Base-by-base conservation (phyloP, 2,797 vertebrate genomes). In the Melanotaenia maccullochi region DNA sequence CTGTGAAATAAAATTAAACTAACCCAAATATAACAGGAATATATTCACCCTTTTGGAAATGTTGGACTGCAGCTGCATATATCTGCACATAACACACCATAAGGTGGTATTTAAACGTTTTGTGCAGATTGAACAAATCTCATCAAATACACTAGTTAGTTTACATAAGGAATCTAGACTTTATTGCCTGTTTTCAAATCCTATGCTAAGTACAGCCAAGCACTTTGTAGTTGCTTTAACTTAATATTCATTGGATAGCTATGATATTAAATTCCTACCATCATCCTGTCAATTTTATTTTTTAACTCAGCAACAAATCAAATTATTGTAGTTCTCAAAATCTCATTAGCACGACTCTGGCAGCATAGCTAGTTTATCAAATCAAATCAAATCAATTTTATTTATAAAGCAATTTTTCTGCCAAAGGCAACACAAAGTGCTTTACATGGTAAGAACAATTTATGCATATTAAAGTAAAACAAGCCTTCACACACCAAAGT, bases 181-280 rank as follows among this genome's bases (percentile, higher is more conserved):
- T n/a, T 9, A 49, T 20, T 49, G 2, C 3, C 44, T n/a, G 44
- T 47, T 49, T n/a, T 3, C 8, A 49, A 9, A 49, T 49, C 22
- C 3, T 8, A 49, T 66, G 13, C 25, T 44, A 28, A 24, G 49
- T 49, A 57, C 36, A 71, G 67, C 58, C 28, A 51, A 28, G 7
- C 40, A 28, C 2, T 33, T 74, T 38, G 30, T 22, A 18, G 12
- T 33, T 65, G 62, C 40, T 68, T n/a, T 56, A 47, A 74, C 25
- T 55, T 56, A 38, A 3, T n/a, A 61, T 59, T 65, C 14, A 61
- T 12, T 28, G 9, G n/a, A 18, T 13, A 55, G 60, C 40, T 52
- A n/a, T 14, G 58, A 65, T 42, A n/a, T 32, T 35, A 22, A 35
- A n/a, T 47, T 58, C 9, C 14, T 68, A n/a, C 56, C 32, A 38